These are phyloP conservation scores for Drosophila bocki DNA, from an alignment of 1,140 invertebrate genomes.

Conservation along the genomic window DNA sequence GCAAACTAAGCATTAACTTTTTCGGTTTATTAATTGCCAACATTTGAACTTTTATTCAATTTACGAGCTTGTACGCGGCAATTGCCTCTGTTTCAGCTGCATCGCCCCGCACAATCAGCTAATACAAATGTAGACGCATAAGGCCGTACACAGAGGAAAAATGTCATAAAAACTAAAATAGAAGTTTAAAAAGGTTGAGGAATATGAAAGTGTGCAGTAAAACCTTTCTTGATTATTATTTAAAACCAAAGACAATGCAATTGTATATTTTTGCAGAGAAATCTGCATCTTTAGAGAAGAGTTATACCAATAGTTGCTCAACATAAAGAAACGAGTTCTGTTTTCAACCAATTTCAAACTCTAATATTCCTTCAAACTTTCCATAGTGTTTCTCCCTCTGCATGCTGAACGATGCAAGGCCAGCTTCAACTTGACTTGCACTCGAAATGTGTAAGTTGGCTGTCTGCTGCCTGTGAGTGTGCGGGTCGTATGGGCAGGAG, in stretches of 20 bases:
- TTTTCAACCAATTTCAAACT: neutral
- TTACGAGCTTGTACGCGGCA: conserved; percentile 71
- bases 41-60: conserved; percentile 83
- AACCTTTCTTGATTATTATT: neutral
- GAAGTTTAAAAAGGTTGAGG: neutral
- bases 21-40: conserved; percentile 80
- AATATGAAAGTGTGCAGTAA: neutral
- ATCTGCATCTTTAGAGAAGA: neutral
- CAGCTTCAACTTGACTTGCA: conserved; percentile 55
- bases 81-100: conserved; percentile 46
- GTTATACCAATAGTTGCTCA: no score
- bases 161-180: neutral
- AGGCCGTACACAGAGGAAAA: neutral
- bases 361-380: neutral
- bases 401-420: conserved; percentile 31
- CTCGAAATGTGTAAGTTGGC: conserved; percentile 34
- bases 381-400: conserved; percentile 4
- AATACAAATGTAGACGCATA: conserved; percentile 44
- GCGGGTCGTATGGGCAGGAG: conserved; percentile 11
- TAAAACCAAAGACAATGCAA: neutral
- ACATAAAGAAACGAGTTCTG: no score
- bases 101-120: conserved; percentile 55
- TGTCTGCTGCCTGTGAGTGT: conserved; percentile 18
- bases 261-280: neutral
- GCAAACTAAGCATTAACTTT: conserved; percentile 68